A percentile compares a stretch with the other conserved stretches of the same genome.
These are phyloP conservation scores for Scartelaos histophorus DNA, from an alignment of 2,113 vertebrate genomes.

Conservation along the genomic window DNA sequence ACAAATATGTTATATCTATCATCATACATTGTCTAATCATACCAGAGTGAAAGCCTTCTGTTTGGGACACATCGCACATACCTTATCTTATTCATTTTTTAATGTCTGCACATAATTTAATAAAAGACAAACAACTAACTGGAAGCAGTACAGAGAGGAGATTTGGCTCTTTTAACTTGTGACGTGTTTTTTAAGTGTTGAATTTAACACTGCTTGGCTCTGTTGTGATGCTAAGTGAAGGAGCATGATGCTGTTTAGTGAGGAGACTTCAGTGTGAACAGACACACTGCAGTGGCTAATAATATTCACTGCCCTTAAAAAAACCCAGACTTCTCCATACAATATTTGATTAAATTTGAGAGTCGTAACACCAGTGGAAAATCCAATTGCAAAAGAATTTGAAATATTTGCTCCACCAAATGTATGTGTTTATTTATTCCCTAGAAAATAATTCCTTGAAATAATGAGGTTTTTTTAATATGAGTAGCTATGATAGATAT, in stretches of 20 bases:
- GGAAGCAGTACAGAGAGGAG: conserved; percentile 30
- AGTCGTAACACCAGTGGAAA: background rate
- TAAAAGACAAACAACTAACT: conserved; percentile 1
- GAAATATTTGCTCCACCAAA: background rate
- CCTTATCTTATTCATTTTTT: background rate
- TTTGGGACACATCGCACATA: background rate
- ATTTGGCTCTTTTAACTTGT: conserved; percentile 58
- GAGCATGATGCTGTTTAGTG: conserved; percentile 66
- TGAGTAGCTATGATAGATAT: too few species aligned
- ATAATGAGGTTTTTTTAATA: too few species aligned
- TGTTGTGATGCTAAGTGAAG: conserved; percentile 64
- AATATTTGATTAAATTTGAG: conserved; percentile 18
- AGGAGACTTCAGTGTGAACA: conserved; percentile 5
- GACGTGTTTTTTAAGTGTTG: conserved; percentile 63
- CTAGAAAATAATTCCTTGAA: too few species aligned
- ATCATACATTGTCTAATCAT: background rate
- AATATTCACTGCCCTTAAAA: background rate
- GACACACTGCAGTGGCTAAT: background rate
- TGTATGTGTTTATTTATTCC: too few species aligned
- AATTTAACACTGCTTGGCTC: conserved; percentile 57
- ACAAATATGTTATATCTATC: background rate
- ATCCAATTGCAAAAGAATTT: background rate
- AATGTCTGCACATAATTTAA: background rate
- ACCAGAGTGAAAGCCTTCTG: background rate
- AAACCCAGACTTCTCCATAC: conserved; percentile 3